Percentiles rank a stretch among this genome's conserved stretches.
Conservation (phyloP, 1,140 invertebrate species). For the Drosophila suzukii region DNA sequence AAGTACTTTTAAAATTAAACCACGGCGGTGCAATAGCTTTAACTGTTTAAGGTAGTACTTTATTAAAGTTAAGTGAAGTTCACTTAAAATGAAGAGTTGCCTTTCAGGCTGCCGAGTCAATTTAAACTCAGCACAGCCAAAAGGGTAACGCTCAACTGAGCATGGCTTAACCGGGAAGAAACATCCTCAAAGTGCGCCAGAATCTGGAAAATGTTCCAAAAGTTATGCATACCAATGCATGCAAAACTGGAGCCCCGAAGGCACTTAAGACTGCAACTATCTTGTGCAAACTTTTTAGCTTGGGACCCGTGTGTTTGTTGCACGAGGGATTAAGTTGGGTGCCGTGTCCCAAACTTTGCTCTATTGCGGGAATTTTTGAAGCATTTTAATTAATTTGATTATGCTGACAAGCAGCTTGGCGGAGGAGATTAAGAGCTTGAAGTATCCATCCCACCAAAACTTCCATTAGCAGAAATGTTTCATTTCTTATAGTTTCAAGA, state of each 20-base stretch:
- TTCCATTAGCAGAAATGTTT: slow-evolving; percentile 4
- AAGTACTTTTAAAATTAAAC: too few relatives aligned
- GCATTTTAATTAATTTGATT: slow-evolving; percentile 37
- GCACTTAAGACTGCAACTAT: slow-evolving; percentile 16
- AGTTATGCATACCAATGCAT: slow-evolving; percentile 28
- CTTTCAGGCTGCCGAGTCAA: not conserved
- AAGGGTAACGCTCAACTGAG: not conserved
- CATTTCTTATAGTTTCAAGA: slow-evolving; percentile 11
- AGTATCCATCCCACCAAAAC: not conserved
- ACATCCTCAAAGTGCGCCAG: not conserved
- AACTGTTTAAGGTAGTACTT: not conserved
- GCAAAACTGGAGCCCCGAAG: slow-evolving; percentile 32
- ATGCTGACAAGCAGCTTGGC: slow-evolving; percentile 6
- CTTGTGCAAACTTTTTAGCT: slow-evolving; percentile 19
- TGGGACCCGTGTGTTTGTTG: slow-evolving; percentile 3
- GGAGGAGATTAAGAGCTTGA: not conserved
- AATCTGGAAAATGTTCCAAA: slow-evolving; percentile 9
- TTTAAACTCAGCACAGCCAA: not conserved
- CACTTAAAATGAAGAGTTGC: not conserved
- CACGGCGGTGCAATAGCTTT: not conserved
- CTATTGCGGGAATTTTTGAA: not conserved
- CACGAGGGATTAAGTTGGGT: slow-evolving; percentile 15
- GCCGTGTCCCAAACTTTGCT: not conserved
- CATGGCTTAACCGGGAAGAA: not conserved
- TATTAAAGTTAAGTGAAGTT: not conserved